phyloP scores from a whole-genome alignment of 2,797 vertebrate genomes.

The Cuculus canorus region DNA sequence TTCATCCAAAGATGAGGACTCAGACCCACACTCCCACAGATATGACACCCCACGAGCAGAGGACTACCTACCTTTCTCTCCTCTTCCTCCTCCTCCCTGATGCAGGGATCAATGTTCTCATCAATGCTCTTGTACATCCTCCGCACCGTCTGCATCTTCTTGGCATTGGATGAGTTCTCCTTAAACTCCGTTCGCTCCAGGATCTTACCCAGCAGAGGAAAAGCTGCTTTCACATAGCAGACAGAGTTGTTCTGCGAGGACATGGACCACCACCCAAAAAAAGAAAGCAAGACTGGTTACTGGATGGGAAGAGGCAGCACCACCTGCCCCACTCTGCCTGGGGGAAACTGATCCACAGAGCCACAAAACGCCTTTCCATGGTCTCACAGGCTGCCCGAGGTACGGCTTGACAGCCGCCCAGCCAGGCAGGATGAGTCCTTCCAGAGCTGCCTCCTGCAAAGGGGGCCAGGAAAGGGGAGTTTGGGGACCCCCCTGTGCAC shows the following conservation, averaged over 20 bases:
- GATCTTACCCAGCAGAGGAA: slow-evolving; percentile 65
- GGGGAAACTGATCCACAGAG: background rate
- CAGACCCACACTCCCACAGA: accelerated
- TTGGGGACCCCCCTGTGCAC: accelerated
- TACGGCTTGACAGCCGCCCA: background rate
- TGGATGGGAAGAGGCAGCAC: background rate
- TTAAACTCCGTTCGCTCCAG: slow-evolving; percentile 72
- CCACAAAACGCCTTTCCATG: background rate
- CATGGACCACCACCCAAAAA: background rate
- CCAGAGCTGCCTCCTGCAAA: background rate
- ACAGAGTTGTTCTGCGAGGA: slow-evolving; percentile 46
- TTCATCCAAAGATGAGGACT: background rate
- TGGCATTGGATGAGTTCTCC: slow-evolving; percentile 63
- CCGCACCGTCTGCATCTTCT: slow-evolving; percentile 20
- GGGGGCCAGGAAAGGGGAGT: background rate
- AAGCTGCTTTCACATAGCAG: slow-evolving; percentile 78
- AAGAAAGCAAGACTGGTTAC: background rate
- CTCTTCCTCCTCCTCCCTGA: slow-evolving; percentile 52
- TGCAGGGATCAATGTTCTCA: slow-evolving; percentile 23
- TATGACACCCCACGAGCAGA: background rate
- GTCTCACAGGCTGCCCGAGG: background rate
- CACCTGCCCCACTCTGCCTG: background rate
- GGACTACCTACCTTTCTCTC: slow-evolving; percentile 26
- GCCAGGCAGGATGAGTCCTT: background rate
- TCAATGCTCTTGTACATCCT: slow-evolving; percentile 42